Percentiles rank a stretch among this genome's conserved stretches.
Conservation (phyloP, 2,888 invertebrate species). For the Tetramorium bicarinatum region DNA sequence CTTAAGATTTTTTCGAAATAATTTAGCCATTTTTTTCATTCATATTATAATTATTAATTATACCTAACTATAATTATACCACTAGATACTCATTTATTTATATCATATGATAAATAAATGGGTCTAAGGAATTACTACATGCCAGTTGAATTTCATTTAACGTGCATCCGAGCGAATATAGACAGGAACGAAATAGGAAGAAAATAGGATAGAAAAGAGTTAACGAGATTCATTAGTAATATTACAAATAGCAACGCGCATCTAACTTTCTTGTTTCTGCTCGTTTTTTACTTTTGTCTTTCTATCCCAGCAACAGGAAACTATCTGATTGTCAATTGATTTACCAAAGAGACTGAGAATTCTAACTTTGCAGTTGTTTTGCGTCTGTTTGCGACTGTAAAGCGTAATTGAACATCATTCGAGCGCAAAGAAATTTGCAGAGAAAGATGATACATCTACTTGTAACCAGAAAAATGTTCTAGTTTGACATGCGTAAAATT, state of each 20-base stretch:
- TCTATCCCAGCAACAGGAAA: neutral
- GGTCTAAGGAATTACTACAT: neutral
- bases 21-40: neutral
- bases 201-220: neutral
- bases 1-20: neutral
- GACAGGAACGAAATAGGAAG: neutral
- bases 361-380: neutral
- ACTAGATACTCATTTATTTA: neutral
- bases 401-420: neutral
- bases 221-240: conserved; percentile 1
- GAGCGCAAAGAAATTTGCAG: neutral
- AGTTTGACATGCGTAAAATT: neutral
- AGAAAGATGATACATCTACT: neutral
- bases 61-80: no score
- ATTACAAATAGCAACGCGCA: neutral
- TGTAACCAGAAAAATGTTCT: neutral
- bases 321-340: conserved; percentile 12
- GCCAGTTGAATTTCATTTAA: neutral
- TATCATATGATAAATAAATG: neutral
- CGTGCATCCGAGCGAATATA: neutral
- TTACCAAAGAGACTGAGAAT: neutral
- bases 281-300: neutral
- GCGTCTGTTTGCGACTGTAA: neutral
- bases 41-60: neutral
- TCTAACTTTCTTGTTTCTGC: neutral